phyloP scores from a whole-genome alignment of 2,113 vertebrate genomes.

The Semicossyphus pulcher region DNA sequence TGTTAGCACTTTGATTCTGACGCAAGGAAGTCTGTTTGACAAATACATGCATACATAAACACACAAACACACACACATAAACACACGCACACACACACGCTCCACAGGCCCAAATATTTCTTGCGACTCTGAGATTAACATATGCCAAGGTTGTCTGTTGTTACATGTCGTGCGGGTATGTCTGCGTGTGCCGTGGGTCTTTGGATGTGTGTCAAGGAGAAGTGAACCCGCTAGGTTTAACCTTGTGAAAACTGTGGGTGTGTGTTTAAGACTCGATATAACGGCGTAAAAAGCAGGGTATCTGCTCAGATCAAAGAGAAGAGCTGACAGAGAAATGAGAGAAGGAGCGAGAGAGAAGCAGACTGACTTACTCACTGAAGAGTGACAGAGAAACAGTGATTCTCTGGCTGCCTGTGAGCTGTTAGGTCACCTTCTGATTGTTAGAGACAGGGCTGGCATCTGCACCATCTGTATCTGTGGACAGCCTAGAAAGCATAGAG shows the following conservation, averaged over 20 bases:
- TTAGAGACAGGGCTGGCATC: background rate
- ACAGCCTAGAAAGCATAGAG: too few species aligned
- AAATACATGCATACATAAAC: slow-evolving; percentile 23
- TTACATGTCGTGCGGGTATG: background rate
- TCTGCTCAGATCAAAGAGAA: slow-evolving; percentile 42
- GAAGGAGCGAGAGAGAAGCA: slow-evolving; percentile 19
- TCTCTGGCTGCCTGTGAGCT: slow-evolving; percentile 2
- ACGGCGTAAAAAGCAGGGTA: slow-evolving; percentile 39
- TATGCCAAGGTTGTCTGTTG: slow-evolving; percentile 46
- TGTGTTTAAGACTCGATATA: slow-evolving; percentile 15
- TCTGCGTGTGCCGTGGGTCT: background rate
- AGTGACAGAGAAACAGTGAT: too few species aligned
- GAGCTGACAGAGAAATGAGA: slow-evolving; percentile 38
- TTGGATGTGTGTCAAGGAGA: slow-evolving; percentile 40
- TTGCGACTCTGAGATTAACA: slow-evolving; percentile 36
- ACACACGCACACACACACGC: slow-evolving; percentile 15
- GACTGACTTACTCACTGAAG: too few species aligned
- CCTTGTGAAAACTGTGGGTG: slow-evolving; percentile 58
- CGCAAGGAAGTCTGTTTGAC: slow-evolving; percentile 29
- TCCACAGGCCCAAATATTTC: slow-evolving; percentile 33
- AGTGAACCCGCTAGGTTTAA: slow-evolving; percentile 48
- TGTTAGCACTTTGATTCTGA: slow-evolving; percentile 51
- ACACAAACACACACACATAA: slow-evolving; percentile 8
- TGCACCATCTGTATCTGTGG: background rate
- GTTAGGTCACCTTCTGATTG: slow-evolving; percentile 32